These are phyloP conservation scores for Falco rusticolus DNA, from an alignment of 2,797 vertebrate species.

Conservation along the genomic window DNA sequence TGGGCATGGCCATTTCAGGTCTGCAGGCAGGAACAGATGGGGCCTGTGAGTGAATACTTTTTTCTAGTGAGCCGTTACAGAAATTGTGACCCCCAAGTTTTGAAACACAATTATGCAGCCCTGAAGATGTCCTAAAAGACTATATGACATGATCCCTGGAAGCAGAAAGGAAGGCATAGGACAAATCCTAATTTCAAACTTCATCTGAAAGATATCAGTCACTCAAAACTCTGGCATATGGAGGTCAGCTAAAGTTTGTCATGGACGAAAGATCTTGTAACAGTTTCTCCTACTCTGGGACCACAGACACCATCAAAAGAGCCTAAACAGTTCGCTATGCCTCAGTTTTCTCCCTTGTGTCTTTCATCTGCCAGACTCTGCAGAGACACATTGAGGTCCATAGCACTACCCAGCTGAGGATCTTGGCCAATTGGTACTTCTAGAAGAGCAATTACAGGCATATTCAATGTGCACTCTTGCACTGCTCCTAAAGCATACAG, in stretches of 20 bases:
- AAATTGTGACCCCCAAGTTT: background rate
- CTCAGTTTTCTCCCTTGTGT: background rate
- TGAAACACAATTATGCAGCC: background rate
- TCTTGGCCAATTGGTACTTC: background rate
- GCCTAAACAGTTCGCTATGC: background rate
- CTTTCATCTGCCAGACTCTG: background rate
- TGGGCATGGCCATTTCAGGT: background rate
- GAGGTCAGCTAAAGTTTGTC: background rate
- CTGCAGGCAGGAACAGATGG: background rate
- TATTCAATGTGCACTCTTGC: background rate
- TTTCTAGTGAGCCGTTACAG: background rate
- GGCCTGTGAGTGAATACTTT: background rate
- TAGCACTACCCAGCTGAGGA: background rate
- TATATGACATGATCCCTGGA: background rate
- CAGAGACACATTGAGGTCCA: background rate
- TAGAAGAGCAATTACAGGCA: background rate
- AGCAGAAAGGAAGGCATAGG: background rate
- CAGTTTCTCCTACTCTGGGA: background rate
- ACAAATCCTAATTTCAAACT: background rate
- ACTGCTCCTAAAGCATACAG: background rate
- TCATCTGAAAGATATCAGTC: accelerated
- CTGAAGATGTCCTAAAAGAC: background rate
- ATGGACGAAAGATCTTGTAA: background rate
- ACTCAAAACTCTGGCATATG: background rate
- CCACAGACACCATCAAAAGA: background rate